These are phyloP conservation scores for Hyposoter dolosus DNA, from an alignment of 2,888 invertebrate genomes.

Conservation along the genomic window DNA sequence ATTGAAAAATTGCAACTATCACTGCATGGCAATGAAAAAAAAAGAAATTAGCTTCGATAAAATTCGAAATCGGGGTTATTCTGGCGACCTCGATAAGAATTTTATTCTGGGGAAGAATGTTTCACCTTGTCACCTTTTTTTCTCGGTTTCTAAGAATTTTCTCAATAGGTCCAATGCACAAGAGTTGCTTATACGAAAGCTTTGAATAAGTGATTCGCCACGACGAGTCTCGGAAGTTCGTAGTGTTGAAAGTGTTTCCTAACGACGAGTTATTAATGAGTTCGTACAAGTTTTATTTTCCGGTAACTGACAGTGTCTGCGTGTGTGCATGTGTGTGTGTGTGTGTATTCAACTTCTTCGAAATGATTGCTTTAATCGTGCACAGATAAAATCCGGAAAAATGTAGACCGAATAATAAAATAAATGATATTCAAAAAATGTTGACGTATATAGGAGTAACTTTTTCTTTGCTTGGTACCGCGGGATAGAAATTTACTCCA, in stretches of 20 bases:
- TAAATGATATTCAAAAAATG: neutral
- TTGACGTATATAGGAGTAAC: neutral
- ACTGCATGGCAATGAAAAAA: neutral
- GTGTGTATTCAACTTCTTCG: neutral
- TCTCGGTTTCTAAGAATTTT: constrained; percentile 36
- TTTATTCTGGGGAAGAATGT: constrained; percentile 13
- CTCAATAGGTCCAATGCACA: constrained; percentile 22
- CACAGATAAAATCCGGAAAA: neutral
- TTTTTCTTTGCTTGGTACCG: neutral
- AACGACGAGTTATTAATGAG: constrained; percentile 9
- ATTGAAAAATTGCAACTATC: neutral
- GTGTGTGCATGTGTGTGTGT: neutral
- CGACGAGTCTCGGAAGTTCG: constrained; percentile 22
- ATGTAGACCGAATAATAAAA: neutral
- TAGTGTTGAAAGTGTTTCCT: constrained; percentile 30
- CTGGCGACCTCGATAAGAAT: neutral
- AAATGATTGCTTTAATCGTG: neutral
- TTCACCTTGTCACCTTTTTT: neutral
- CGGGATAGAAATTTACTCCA: neutral
- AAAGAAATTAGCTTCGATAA: neutral
- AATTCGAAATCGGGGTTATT: neutral
- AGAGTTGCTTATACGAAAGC: constrained; percentile 7
- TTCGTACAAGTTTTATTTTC: neutral
- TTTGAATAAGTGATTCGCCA: constrained; percentile 37
- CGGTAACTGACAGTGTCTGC: neutral